A percentile compares a stretch with the other conserved stretches of the same genome.
These are phyloP conservation scores for Mythimna lalbum DNA, from an alignment of 2,888 invertebrate genomes.

Conservation along the genomic window DNA sequence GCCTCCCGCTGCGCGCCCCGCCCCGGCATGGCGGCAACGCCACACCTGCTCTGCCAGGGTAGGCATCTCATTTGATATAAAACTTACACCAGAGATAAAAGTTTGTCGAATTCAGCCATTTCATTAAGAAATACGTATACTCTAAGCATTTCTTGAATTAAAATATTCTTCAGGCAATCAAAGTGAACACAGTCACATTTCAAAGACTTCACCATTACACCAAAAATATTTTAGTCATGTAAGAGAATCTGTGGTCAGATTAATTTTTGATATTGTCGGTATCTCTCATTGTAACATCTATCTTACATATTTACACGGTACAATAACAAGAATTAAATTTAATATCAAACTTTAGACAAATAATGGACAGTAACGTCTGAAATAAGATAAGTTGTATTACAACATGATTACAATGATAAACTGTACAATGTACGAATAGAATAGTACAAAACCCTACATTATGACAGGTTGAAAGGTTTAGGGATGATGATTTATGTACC, in stretches of 20 bases:
- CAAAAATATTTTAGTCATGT: neutral
- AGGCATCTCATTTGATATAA: neutral
- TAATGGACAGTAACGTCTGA: neutral
- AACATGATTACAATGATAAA: neutral
- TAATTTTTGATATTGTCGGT: neutral
- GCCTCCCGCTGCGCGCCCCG: too few species aligned
- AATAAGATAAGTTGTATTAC: neutral
- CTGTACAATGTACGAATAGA: conserved; percentile 5
- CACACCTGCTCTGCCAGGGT: too few species aligned
- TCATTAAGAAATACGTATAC: neutral
- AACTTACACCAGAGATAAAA: neutral
- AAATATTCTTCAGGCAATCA: conserved; percentile 16
- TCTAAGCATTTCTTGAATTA: neutral
- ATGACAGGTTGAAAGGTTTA: neutral
- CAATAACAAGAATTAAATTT: neutral
- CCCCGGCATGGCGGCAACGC: too few species aligned
- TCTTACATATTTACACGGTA: conserved; percentile 27
- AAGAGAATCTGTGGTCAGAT: neutral
- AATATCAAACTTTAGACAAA: neutral
- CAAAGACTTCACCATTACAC: conserved; percentile 13
- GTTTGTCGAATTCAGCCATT: neutral
- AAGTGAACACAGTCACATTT: conserved; percentile 16
- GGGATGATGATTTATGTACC: neutral
- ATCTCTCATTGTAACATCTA: neutral
- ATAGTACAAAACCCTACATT: neutral